Base-by-base conservation (phyloP, 2,888 invertebrate genomes). In the Oligia latruncula region DNA sequence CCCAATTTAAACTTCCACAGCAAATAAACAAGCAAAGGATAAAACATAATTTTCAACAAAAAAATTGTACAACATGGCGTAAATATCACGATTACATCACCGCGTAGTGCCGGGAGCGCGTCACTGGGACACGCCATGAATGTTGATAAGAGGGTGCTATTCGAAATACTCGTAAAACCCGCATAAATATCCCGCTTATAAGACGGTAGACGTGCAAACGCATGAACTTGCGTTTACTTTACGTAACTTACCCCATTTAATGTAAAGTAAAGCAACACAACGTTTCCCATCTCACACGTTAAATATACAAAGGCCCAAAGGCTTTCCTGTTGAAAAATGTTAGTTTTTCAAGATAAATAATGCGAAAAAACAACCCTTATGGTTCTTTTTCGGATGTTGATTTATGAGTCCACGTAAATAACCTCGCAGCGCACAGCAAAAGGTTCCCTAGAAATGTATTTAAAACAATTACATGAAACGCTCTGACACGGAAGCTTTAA, bases 91-190 rank as follows among this genome's bases (percentile, higher is more conserved):
- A 71, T 83, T 68, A 87, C 75, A 81, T 79, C 52, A 76, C 68
- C 74, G 64, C 76, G 71, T 60, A 66, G 77, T 52, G 43, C 74
- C 60, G 29, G 66, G 60, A 66, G 83, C 78, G 88, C 84, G 88
- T 88, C 89, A 85, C 87, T 85, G 84, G 82, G 80, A 82, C 83
- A 81, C 83, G 87, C 86, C 81, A 90, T 90, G 90, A 86, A 88
- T 89, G 81, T 84, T 88, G 84, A 89, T 80, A 83, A 83, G 81
- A 83, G 85, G 70, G 78, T 76, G 83, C 84, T 86, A 88, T 90
- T 89, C 88, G 82, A 84, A 89, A 89, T 86, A 86, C 74, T 84
- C 90, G 88, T 91, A 90, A 92, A 90, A 90, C 87, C 87, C 84
- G 86, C 84, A 90, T 90, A 92, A 90, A 91, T 90, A 91, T 91